phyloP scores from a whole-genome alignment of 2,113 vertebrate genomes.

The Etheostoma spectabile region DNA sequence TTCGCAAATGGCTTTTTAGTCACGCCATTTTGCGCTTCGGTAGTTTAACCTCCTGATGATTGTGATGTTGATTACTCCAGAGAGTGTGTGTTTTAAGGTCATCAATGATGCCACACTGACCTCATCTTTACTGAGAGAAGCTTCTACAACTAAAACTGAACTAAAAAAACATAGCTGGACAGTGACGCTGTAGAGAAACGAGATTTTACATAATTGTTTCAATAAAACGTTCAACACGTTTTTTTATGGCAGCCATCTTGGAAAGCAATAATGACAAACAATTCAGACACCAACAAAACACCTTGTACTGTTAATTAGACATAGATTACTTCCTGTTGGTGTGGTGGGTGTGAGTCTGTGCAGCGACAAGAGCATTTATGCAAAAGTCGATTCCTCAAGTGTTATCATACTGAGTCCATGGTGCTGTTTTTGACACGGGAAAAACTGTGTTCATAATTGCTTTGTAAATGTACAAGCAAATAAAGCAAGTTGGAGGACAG shows the following conservation, averaged over 20 bases:
- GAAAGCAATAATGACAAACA: slow-evolving; percentile 32
- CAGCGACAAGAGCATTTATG: not conserved
- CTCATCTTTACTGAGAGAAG: slow-evolving; percentile 46
- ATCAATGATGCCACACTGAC: slow-evolving; percentile 52
- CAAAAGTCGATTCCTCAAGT: slow-evolving; percentile 35
- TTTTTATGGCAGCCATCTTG: slow-evolving; percentile 33
- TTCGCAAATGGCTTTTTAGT: slow-evolving; percentile 54
- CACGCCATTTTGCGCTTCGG: slow-evolving; percentile 28
- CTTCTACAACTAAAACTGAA: slow-evolving; percentile 12
- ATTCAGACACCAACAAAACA: slow-evolving; percentile 27
- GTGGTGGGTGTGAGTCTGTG: not conserved
- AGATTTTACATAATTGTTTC: slow-evolving; percentile 14
- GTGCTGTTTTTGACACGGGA: slow-evolving; percentile 6
- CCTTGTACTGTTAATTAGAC: slow-evolving; percentile 24
- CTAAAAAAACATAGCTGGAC: not conserved
- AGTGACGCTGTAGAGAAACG: not conserved
- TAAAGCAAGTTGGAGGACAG: not conserved
- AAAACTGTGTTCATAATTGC: not conserved
- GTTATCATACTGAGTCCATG: not conserved
- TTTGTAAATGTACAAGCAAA: not conserved
- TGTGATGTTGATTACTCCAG: slow-evolving; percentile 68
- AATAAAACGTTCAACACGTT: slow-evolving; percentile 36
- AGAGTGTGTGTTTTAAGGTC: slow-evolving; percentile 58
- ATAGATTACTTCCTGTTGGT: slow-evolving; percentile 6
- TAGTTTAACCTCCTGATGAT: slow-evolving; percentile 60